Evolutionary conservation across 1,140 invertebrate genomes (phyloP).

Genomic region (Armadillidium nasatum): DNA sequence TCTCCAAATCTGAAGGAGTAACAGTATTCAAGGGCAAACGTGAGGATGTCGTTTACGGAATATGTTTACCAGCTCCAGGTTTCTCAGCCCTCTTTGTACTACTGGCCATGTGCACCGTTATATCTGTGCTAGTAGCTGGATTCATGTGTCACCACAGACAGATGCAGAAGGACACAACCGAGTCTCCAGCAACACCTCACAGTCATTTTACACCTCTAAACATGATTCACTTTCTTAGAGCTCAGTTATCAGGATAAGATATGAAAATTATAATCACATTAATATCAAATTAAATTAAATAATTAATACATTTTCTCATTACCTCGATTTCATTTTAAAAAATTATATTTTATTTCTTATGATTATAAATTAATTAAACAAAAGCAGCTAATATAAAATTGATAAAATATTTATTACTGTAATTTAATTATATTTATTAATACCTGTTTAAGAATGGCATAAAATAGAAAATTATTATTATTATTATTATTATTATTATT

Average conservation of each 20-base stretch:
- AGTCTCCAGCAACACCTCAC: constrained; percentile 39
- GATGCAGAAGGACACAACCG: constrained; percentile 44
- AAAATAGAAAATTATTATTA: too few relatives aligned
- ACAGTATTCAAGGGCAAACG: constrained; percentile 76
- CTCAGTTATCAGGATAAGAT: constrained; percentile 30
- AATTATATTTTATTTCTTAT: too few relatives aligned
- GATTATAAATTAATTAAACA: too few relatives aligned
- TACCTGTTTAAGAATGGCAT: too few relatives aligned
- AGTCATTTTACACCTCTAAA: constrained; percentile 30
- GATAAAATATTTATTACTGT: too few relatives aligned
- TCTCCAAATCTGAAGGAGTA: constrained; percentile 57
- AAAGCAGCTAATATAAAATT: too few relatives aligned
- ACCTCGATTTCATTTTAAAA: too few relatives aligned
- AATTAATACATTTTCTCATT: too few relatives aligned
- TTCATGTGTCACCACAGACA: constrained; percentile 48
- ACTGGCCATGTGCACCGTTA: constrained; percentile 74
- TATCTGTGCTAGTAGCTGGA: constrained; percentile 52
- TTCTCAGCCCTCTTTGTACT: constrained; percentile 82
- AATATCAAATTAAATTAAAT: too few relatives aligned
- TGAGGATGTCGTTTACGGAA: constrained; percentile 77
- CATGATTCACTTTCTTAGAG: constrained; percentile 41
- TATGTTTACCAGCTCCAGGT: constrained; percentile 80
- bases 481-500: too few relatives aligned
- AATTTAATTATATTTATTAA: too few relatives aligned
- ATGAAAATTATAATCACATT: not conserved